Conservation (phyloP, 2,888 invertebrate genomes). For the Ophion obscuratus region DNA sequence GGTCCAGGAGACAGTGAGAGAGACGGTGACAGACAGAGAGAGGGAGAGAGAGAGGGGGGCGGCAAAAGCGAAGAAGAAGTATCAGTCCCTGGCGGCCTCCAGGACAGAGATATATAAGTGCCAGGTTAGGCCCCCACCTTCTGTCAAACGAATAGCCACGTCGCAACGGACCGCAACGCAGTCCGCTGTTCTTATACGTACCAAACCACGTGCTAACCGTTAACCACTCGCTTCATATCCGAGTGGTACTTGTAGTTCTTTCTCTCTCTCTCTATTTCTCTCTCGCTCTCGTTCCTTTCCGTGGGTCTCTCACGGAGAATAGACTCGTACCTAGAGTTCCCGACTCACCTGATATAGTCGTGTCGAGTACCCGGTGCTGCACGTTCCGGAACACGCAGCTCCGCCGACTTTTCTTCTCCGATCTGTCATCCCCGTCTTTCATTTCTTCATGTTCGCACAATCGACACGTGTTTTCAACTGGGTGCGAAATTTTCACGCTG, state of each 20-base stretch:
- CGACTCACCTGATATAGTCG: slow-evolving; percentile 60
- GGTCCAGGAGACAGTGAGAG: slow-evolving; percentile 30
- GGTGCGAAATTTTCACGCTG: neutral
- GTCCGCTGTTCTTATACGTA: slow-evolving; percentile 61
- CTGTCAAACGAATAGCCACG: slow-evolving; percentile 78
- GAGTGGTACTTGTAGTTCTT: slow-evolving; percentile 41
- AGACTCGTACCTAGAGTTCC: slow-evolving; percentile 45
- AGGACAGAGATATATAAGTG: slow-evolving; percentile 79
- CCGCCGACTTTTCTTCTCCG: slow-evolving; percentile 19
- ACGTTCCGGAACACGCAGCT: slow-evolving; percentile 62
- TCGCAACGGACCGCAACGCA: slow-evolving; percentile 73
- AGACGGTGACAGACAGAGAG: slow-evolving; percentile 45
- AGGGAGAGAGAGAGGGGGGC: slow-evolving; percentile 38
- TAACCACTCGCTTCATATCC: slow-evolving; percentile 51
- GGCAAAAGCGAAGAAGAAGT: slow-evolving; percentile 49
- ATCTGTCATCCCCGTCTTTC: neutral
- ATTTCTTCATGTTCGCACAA: neutral
- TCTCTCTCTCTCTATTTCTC: slow-evolving; percentile 39
- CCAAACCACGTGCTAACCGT: slow-evolving; percentile 62
- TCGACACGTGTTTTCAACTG: neutral
- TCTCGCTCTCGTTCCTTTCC: slow-evolving; percentile 31
- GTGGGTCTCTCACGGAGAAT: slow-evolving; percentile 33
- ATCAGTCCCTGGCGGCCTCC: slow-evolving; percentile 76
- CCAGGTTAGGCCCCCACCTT: slow-evolving; percentile 78
- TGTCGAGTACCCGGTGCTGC: slow-evolving; percentile 63